These are phyloP conservation scores for Falco punctatus DNA, from an alignment of 2,113 vertebrate species.

Conservation along the genomic window DNA sequence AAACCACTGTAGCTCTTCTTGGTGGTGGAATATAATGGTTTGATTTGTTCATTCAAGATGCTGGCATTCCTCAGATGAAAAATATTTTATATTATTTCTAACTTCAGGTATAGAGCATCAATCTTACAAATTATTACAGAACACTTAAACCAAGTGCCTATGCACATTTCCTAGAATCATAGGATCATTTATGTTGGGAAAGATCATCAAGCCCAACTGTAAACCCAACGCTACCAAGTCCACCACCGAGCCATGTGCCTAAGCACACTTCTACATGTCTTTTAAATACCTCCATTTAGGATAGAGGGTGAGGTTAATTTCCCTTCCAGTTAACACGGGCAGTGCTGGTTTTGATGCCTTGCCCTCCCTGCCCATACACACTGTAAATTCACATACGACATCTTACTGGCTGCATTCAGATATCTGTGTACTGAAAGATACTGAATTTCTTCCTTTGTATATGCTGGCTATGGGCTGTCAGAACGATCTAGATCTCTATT, in stretches of 20 bases:
- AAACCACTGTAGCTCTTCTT: not conserved
- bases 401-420: not conserved
- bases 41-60: constrained; percentile 8
- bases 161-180: not conserved
- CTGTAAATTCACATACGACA: not conserved
- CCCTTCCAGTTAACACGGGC: not conserved
- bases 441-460: not conserved
- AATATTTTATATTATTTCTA: not conserved
- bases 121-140: not conserved
- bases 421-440: not conserved
- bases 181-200: not conserved
- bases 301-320: not conserved
- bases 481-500: not conserved
- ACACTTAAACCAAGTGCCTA: not conserved
- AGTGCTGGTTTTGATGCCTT: not conserved
- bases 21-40: not conserved
- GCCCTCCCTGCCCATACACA: not conserved
- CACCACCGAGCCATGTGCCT: not conserved
- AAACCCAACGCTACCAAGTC: not conserved
- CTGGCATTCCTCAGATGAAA: not conserved
- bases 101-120: not conserved
- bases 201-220: not conserved
- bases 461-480: not conserved
- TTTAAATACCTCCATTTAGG: not conserved
- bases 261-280: not conserved